Base-by-base conservation (phyloP, 2,113 vertebrate species). In the Chlamydotis undulata region DNA sequence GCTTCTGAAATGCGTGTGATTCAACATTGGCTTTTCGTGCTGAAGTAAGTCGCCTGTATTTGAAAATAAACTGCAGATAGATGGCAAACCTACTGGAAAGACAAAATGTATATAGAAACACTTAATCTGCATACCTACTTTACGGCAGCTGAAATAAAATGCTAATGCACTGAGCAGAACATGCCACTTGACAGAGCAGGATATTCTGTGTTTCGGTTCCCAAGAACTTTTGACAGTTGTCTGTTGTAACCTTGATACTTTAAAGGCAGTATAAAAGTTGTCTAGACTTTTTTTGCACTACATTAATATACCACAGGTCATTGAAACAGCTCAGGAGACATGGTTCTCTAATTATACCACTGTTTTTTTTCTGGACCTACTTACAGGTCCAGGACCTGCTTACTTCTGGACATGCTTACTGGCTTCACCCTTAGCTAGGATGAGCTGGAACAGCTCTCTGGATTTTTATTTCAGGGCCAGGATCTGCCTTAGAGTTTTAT, bases 51-150 rank as follows among this genome's bases (percentile, higher is more conserved):
- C 2, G 9, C 3, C 2, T 83, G 57, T 90, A 37, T 93, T 87
- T 96, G 92, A 92, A 94, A 94, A 93, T 83, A 94, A 35, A 53
- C 52, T 60, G 64, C 43, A 89, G 81, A 83, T 83, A 67, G 47
- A 86, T 50, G 63, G 49, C 78, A 94, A 93, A 93, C 65, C 61
- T 87, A 13, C 67, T 87, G 81, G 80, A 76, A 95, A 84, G 70
- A 87, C 43, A 81, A 80, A 91, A 79, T 75, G 31, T 85, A 19
- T 78, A 50, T 26, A 78, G 65, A 69, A 94, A 79, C 61, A 55
- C 7, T 21, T 21, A 56, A 45, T 43, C 77, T 87, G 21, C 18
- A 21, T 89, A 37, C 10, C 14, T 89, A 31, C 45, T 93, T 96
- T 93, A 91, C 82, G 91, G 73, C 52, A 76, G 39, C 24, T 49